phyloP scores from a whole-genome alignment of 30 jellyfish, hydroid and myxozoan genomes.

The Hydractinia echinata region DNA sequence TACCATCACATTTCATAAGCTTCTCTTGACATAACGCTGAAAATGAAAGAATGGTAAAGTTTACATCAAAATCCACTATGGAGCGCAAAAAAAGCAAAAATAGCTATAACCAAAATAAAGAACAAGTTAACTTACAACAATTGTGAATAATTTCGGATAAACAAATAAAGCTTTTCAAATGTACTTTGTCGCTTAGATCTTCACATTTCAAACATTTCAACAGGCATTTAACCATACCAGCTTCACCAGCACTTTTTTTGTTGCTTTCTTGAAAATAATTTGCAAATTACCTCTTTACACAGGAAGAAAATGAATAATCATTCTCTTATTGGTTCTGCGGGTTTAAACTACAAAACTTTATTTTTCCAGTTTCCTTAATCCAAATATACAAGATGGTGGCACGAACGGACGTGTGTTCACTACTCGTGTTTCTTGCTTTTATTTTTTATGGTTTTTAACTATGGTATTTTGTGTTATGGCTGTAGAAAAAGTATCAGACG shows the following conservation, averaged over 20 bases:
- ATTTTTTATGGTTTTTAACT: background rate
- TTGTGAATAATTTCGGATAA: slow-evolving; percentile 59
- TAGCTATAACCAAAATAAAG: background rate
- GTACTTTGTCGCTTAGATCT: slow-evolving; percentile 11
- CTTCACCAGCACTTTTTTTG: slow-evolving; percentile 38
- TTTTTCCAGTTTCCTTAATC: too few relatives aligned
- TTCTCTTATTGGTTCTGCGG: too few relatives aligned
- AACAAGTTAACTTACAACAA: slow-evolving; percentile 41
- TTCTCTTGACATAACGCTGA: slow-evolving; percentile 31
- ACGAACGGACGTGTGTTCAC: background rate
- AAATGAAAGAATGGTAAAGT: background rate
- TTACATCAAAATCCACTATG: background rate
- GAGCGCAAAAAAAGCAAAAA: background rate
- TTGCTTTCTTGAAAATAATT: slow-evolving; percentile 2
- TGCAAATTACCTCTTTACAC: too few relatives aligned
- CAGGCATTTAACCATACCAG: slow-evolving; percentile 33
- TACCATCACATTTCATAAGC: slow-evolving; percentile 26
- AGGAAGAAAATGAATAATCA: too few relatives aligned
- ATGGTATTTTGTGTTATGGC: background rate
- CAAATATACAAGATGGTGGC: background rate
- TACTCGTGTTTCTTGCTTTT: background rate
- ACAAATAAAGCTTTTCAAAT: slow-evolving; percentile 50
- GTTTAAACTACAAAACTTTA: too few relatives aligned
- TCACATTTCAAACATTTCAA: slow-evolving; percentile 29
- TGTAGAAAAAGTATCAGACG: slow-evolving; percentile 1